Evolutionary conservation across 2,888 invertebrate genomes (phyloP), one percentile per base, ranked within the genome.

Genomic region (Nasonovia ribisnigri): DNA sequence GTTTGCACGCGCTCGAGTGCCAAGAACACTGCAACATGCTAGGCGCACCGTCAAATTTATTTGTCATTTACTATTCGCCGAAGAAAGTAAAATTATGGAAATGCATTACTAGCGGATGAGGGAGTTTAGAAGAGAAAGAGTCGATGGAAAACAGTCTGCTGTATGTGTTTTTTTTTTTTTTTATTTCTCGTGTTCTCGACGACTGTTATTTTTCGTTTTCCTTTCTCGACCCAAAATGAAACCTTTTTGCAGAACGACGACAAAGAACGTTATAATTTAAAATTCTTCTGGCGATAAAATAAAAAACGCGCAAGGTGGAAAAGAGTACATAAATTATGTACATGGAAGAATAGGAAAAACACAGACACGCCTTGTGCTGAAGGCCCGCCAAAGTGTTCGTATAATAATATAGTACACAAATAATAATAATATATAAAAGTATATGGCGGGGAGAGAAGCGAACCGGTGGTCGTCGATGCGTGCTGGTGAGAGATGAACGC

Each of bases 191-290:
- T 84, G 24, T 11, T 42, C 26, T 36, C 26, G 48, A 84, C 57
- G 51, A 86, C 90, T 10, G 89, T 90, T n/a, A 86, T 90, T 92
- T 90, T 84, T 77, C 16, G n/a, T 77, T 57, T 57, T 26, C 57
- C 6, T 57, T 8, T 77, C 36, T 77, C 77, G 86, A 57, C 90
- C 90, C 54, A 54, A 90, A 90, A 93, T 60, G 93, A 93, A 93
- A 93, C 93, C 29, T 90, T 90, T 77, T 90, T 90, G 86, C 26
- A 57, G 57, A 57, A 10, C 8, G 67, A 90, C 42, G 90, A 93
- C 93, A 93, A 93, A 93, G 93, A 86, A 90, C 90, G 86, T 54
- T 90, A 90, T 90, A 90, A 93, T 93, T 93, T 93, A 90, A 93
- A 93, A 93, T 93, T 90, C 93, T 90, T n/a, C 43, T 86, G 90